These are phyloP conservation scores for Hyposoter dolosus DNA, from an alignment of 2,888 invertebrate species.

Conservation along the genomic window DNA sequence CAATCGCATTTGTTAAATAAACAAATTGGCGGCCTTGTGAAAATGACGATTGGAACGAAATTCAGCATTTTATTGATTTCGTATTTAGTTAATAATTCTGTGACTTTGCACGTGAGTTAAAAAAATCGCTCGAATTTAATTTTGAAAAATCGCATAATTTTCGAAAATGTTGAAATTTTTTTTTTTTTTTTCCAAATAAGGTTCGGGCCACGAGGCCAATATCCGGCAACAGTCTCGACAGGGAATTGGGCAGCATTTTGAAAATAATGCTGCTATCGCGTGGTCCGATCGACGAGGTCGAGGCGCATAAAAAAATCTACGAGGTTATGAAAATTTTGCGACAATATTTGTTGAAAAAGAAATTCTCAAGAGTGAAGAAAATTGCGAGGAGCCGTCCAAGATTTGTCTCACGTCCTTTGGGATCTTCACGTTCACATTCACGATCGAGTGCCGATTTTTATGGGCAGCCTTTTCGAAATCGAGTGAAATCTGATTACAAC, in stretches of 20 bases:
- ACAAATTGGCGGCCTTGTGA: background rate
- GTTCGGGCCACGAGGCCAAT: background rate
- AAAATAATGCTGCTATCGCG: conserved; percentile 6
- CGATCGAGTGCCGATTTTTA: background rate
- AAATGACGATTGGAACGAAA: conserved; percentile 1
- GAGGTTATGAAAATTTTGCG: conserved; percentile 17
- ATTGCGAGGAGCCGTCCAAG: background rate
- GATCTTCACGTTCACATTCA: background rate
- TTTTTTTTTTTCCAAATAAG: conserved; percentile 5
- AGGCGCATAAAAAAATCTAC: conserved; percentile 16
- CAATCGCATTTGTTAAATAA: background rate
- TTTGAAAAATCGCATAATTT: background rate
- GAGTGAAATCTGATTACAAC: background rate
- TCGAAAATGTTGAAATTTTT: background rate
- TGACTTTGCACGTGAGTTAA: background rate
- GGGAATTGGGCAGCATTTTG: conserved; percentile 8
- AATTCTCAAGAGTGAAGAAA: background rate
- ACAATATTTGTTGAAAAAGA: background rate
- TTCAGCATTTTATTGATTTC: background rate
- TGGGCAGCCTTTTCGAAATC: background rate
- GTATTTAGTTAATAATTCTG: background rate
- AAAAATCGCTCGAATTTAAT: background rate
- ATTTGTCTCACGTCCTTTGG: background rate
- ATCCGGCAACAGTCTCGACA: conserved; percentile 25
- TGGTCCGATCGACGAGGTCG: background rate